Evolutionary conservation across 1,140 invertebrate genomes (phyloP).

Genomic region (Phocides pigmalion): DNA sequence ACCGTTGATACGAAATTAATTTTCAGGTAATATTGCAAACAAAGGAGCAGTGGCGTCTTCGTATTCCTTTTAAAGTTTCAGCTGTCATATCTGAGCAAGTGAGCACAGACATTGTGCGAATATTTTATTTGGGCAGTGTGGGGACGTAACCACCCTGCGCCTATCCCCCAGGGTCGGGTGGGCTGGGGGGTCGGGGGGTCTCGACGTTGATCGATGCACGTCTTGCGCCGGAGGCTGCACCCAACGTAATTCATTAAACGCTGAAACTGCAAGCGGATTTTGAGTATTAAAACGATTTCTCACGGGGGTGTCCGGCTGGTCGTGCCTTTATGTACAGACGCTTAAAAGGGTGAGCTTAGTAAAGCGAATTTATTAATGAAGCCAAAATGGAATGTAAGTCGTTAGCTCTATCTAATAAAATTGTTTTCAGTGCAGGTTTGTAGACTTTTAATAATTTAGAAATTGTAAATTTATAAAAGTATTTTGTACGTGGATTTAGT

Average conservation of each 20-base stretch:
- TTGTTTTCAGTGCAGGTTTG: conserved; percentile 17
- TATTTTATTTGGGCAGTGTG: conserved; percentile 81
- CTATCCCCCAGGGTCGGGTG: conserved; percentile 55
- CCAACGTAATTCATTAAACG: conserved; percentile 83
- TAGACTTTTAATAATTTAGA: no score
- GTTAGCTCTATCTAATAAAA: conserved; percentile 29
- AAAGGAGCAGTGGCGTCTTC: conserved; percentile 43
- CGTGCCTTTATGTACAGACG: conserved; percentile 62
- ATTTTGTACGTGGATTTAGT: no score
- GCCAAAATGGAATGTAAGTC: conserved; percentile 40
- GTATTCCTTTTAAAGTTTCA: conserved; percentile 57
- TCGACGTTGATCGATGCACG: conserved; percentile 82
- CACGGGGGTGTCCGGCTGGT: conserved; percentile 70
- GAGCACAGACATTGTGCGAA: conserved; percentile 69
- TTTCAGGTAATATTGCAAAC: conserved; percentile 19
- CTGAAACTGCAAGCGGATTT: conserved; percentile 81
- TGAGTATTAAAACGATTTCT: conserved; percentile 82
- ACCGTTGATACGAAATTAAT: conserved; percentile 8
- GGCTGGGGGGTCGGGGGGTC: conserved; percentile 44
- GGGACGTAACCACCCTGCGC: conserved; percentile 63
- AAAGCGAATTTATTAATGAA: conserved; percentile 67
- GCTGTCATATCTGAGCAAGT: conserved; percentile 72
- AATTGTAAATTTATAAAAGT: no score
- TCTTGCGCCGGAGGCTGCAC: conserved; percentile 82
- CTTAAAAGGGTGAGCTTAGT: conserved; percentile 62